Base-by-base conservation (phyloP, 2,797 vertebrate species). In the Falco cherrug region DNA sequence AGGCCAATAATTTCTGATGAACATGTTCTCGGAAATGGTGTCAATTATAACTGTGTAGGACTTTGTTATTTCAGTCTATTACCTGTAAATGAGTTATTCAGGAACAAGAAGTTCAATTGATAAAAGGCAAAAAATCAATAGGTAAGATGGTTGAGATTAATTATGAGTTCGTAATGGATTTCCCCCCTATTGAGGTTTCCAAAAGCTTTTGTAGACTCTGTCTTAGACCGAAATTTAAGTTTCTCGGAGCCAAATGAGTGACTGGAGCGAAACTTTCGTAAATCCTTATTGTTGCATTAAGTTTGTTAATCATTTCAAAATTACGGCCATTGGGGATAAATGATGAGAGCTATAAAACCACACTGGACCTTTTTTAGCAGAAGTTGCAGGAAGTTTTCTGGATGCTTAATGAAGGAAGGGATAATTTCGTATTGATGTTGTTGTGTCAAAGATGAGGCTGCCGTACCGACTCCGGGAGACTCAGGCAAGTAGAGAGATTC, bases 41-140 rank as follows among this genome's bases (percentile, higher is more conserved):
- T 92, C 92, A 89, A 57, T 95, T 90, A 75, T 80, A 87, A 73
- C 54, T 13, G 74, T 51, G 93, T 74, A 71, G 87, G 83, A 79
- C 83, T 94, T 29, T 1, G 59, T 73, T 89, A 39, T 90, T 96
- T 92, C 87, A 94, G 84, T 92, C 90, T 91, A 71, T 97, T 94
- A 90, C 95, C 94, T 94, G 78, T 33, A 86, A 84, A 95, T 97
- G 93, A 95, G 50, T 97, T 95, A 90, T 89, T 92, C 70, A 64
- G 59, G 79, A 96, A 93, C 94, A 94, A 96, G 95, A 29, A 94
- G 65, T 75, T 95, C 78, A 91, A 90, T 78, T 94, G 91, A 93
- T 96, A 90, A 89, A 87, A 90, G 63, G 80, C 63, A 63, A 92
- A 91, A 96, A 95, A 95, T 97, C 96, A 60, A 92, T 97, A 79